These are phyloP conservation scores for Littorina saxatilis DNA, from an alignment of 1,140 invertebrate species.

Conservation along the genomic window DNA sequence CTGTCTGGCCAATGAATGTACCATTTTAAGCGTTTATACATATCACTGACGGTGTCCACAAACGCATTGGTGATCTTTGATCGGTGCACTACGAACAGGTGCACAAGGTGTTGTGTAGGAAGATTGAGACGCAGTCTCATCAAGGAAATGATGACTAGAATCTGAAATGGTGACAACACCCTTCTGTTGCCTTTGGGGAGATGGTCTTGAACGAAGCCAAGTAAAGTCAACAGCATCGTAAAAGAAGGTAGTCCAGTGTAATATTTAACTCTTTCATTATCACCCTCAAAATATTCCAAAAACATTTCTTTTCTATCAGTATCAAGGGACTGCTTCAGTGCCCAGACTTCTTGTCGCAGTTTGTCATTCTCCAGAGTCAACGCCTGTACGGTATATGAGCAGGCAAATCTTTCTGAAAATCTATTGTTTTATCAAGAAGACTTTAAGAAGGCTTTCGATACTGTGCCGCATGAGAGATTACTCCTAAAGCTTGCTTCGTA, in stretches of 20 bases:
- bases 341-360: neutral
- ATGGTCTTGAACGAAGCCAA: neutral
- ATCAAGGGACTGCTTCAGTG: neutral
- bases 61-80: slow-evolving; percentile 40
- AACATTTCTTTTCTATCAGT: neutral
- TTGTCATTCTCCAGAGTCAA: neutral
- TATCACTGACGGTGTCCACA: slow-evolving; percentile 32
- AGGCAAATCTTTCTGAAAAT: no score
- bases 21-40: slow-evolving; percentile 35
- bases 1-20: slow-evolving; percentile 48
- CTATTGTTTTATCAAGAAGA: no score
- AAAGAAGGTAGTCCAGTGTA: slow-evolving; percentile 11
- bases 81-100: slow-evolving; percentile 32
- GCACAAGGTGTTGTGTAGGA: slow-evolving; percentile 14
- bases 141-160: neutral
- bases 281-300: neutral
- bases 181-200: neutral
- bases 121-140: slow-evolving; percentile 33
- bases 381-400: no score
- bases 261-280: neutral
- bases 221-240: neutral
- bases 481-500: no score
- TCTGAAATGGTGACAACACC: neutral
- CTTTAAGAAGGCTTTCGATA: no score
- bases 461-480: no score